Evolutionary conservation across 2,797 vertebrate genomes (phyloP), one percentile per base, ranked within the genome.

Genomic region (Girardinus metallicus): DNA sequence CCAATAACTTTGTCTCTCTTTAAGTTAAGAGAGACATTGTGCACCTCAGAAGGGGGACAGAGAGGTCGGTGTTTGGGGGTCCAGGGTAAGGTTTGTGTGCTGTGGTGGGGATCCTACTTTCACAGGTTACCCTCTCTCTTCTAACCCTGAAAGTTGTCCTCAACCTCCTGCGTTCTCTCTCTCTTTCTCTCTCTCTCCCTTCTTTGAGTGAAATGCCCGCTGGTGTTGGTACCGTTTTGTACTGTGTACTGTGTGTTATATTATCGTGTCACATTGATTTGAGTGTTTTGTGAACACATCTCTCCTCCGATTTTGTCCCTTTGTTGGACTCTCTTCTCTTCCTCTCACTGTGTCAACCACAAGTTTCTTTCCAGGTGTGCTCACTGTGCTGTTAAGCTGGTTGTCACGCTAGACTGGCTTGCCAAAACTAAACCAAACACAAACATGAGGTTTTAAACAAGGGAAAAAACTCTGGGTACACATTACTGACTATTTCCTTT

Each of bases 71-170:
- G 95, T 96, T 95, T 97, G 87, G 97, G 97, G 97, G 97, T 91
- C 95, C 95, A 97, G 98, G 99, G 98, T 99, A 99, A 99, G 98
- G 97, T 93, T 97, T 95, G 94, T 97, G 96, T 97, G 95, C 91
- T 96, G 95, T 96, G 95, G 96, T 95, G 96, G 97, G 96, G 95
- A 95, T 94, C 94, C 93, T 95, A 95, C 95, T 96, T 96, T 94
- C 89, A 95, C 95, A 96, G 96, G 95, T 94, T 92, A 88, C 93
- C 94, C 93, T 93, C 87, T 93, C 86, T 94, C 93, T 89, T 94
- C 93, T 92, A 92, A 94, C 91, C 93, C 92, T 92, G 89, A 94
- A 92, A 94, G 91, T 91, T 94, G 90, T 92, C 91, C 91, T 94
- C 92, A 91, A 91, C 91, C 92, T 89, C 88, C 93, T 93, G 91